phyloP scores from a whole-genome alignment of 2,113 vertebrate genomes.

The Myxocyprinus asiaticus region DNA sequence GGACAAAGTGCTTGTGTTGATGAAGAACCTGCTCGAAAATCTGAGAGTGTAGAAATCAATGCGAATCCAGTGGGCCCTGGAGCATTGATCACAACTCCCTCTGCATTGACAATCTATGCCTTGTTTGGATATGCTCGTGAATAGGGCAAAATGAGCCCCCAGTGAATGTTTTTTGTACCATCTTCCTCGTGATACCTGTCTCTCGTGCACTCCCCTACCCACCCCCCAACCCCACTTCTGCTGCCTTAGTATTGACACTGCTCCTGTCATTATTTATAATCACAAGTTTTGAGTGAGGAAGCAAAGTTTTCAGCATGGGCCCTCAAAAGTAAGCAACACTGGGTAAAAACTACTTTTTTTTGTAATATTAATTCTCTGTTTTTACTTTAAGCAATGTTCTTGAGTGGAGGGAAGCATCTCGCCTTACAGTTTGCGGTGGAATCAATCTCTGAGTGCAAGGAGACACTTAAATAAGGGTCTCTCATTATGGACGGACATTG shows the following conservation, averaged over 20 bases:
- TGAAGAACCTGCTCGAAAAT: conserved; percentile 83
- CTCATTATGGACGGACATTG: conserved; percentile 78
- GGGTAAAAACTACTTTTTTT: not conserved
- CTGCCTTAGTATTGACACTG: conserved; percentile 81
- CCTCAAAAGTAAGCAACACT: conserved; percentile 18
- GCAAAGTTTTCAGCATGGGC: conserved; percentile 60
- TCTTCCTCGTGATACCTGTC: conserved; percentile 48
- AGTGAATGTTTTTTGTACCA: conserved; percentile 71
- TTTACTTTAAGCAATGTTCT: conserved; percentile 36
- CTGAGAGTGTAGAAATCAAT: conserved; percentile 86
- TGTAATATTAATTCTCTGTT: conserved; percentile 44
- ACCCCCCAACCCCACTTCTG: not conserved
- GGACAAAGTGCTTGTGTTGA: conserved; percentile 87
- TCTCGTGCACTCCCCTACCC: no score
- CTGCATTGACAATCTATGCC: conserved; percentile 80
- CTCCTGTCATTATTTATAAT: conserved; percentile 90
- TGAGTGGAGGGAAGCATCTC: conserved; percentile 50
- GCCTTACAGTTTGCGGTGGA: conserved; percentile 62
- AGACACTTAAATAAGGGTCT: conserved; percentile 76
- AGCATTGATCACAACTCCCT: conserved; percentile 78
- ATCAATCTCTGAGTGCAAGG: conserved; percentile 61
- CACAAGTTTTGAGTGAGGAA: conserved; percentile 77
- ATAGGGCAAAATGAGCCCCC: conserved; percentile 80
- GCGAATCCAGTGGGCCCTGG: conserved; percentile 76
- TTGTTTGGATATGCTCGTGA: conserved; percentile 81